These are phyloP conservation scores for Capreolus pygargus DNA, from an alignment of 2,113 vertebrate genomes.

Conservation along the genomic window DNA sequence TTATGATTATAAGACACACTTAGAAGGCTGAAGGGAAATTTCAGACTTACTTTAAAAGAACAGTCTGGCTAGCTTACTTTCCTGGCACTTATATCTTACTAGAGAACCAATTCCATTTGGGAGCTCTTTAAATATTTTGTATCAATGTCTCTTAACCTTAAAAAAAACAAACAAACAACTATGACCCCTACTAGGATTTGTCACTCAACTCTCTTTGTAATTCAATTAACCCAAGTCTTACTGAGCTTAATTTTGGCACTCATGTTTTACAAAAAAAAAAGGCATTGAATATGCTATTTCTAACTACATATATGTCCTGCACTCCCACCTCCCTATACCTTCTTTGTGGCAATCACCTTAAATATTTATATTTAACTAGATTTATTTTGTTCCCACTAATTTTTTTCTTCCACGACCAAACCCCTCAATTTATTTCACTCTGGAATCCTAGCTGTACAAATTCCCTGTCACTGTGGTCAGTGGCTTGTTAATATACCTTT, in stretches of 20 bases:
- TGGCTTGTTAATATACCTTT: constrained; percentile 13
- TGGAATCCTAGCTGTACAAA: not conserved
- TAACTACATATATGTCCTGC: not conserved
- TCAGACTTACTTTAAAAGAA: constrained; percentile 11
- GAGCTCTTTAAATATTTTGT: not conserved
- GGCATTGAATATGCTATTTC: not conserved
- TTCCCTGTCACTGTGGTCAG: constrained; percentile 1
- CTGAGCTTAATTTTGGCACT: not conserved
- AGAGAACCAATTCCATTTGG: not conserved
- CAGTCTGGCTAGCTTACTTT: not conserved
- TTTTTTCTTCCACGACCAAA: constrained; percentile 24
- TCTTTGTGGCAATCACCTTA: not conserved
- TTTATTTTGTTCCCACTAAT: constrained; percentile 1
- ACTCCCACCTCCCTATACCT: not conserved
- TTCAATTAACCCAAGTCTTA: not conserved
- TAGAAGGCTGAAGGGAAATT: not conserved
- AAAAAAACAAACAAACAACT: not conserved
- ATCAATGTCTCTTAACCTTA: not conserved
- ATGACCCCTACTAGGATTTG: not conserved
- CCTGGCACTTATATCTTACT: not conserved
- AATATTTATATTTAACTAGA: constrained; percentile 24
- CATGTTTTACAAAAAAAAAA: constrained; percentile 14
- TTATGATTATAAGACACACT: not conserved
- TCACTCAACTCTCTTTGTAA: not conserved
- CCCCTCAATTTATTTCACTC: constrained; percentile 4